Evolutionary conservation across 2,113 vertebrate species (phyloP), one percentile per base, ranked within the genome.

Genomic region (Myxocyprinus asiaticus): DNA sequence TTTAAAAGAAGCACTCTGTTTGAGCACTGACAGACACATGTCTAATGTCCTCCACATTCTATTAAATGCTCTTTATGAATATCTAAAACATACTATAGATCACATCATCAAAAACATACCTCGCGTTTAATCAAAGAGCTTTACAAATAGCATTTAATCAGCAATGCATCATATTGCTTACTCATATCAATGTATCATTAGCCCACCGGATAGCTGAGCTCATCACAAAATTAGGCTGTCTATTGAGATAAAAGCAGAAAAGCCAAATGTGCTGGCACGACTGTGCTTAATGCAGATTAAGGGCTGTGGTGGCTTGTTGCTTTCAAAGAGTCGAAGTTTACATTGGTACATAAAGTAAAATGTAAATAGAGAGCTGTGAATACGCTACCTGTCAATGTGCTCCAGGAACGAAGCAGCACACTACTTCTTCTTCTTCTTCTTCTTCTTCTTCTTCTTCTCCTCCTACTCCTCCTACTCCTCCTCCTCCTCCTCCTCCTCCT

Each of bases 321-420:
- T 63, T 48, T 50, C 17, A 50, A 45, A 33, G 6, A 74, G 17
- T 63, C 17, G 45, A n/a, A 15, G 45, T 50, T 7, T 63, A 50
- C 62, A 22, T 2, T 22, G 10, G 62, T 9, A 50, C 3, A 33
- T 33, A 33, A 3, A 33, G 22, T 33, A 11, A 5, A 77, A 9
- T 43, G 15, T 11, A 6, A 6, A 56, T 59, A 58, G 42, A 17
- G 7, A 81, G 48, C 44, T 64, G 65, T 69, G 9, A 62, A 48
- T 42, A 47, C 67, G 76, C 71, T 89, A 93, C 91, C 91, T 92
- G 90, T 88, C 89, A 90, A 83, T 89, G 76, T 87, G 70, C 71
- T 64, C 50, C 58, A 74, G 66, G 70, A 63, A 62, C 33, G 61
- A 22, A 33, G 22, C 22, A 33, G 22, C 3, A 33, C 22, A 33